These are phyloP conservation scores for Saguinus midas DNA, from an alignment of 2,113 vertebrate genomes.

Conservation along the genomic window DNA sequence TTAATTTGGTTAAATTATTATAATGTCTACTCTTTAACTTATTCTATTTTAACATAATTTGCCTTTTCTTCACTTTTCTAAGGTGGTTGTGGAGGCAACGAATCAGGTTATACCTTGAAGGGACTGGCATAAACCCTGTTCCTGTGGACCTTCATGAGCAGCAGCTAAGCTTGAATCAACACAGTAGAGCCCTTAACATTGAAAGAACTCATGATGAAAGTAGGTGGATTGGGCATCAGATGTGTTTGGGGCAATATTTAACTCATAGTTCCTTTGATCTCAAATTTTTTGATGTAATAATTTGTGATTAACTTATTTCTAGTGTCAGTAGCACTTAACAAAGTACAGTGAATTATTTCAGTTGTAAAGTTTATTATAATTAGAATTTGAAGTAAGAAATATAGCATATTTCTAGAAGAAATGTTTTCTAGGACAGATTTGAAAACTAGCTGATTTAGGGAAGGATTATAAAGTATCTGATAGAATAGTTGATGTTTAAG, in stretches of 20 bases:
- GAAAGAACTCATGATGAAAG: conserved; percentile 84
- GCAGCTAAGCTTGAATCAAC: conserved; percentile 95
- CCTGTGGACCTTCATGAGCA: conserved; percentile 97
- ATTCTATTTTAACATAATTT: background rate
- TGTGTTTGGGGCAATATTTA: background rate
- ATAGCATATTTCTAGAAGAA: background rate
- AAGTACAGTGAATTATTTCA: background rate
- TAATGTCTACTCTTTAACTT: background rate
- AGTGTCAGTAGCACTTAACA: background rate
- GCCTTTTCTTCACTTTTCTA: conserved; percentile 30
- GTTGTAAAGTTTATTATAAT: conserved; percentile 2
- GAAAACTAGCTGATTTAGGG: conserved; percentile 12
- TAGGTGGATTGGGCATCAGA: conserved; percentile 74
- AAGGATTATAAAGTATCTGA: conserved; percentile 7
- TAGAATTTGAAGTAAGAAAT: conserved; percentile 38
- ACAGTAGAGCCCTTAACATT: conserved; percentile 92
- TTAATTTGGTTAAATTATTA: background rate
- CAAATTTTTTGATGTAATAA: background rate
- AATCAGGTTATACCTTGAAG: conserved; percentile 94
- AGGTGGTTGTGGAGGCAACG: conserved; percentile 98
- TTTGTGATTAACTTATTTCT: conserved; percentile 27
- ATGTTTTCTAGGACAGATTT: conserved; percentile 1
- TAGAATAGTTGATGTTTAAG: background rate
- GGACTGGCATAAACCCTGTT: conserved; percentile 93
- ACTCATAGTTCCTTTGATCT: background rate